phyloP scores from a whole-genome alignment of 1,140 invertebrate genomes.

The Lamellibrachia luymesi region DNA sequence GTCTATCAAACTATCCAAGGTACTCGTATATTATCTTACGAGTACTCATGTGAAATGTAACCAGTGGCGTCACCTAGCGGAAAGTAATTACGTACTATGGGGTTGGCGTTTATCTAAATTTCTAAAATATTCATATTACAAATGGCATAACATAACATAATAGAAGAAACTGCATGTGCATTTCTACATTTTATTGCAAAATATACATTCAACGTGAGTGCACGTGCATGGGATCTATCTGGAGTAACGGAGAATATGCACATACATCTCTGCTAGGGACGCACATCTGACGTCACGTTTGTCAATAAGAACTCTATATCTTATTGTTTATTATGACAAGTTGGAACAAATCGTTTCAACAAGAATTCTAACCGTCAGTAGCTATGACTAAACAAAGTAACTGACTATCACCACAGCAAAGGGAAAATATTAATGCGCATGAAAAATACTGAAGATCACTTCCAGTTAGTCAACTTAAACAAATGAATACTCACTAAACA shows the following conservation, averaged over 20 bases:
- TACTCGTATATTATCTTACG: no score
- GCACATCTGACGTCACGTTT: background rate
- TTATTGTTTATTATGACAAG: background rate
- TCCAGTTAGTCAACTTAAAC: background rate
- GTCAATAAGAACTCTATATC: background rate
- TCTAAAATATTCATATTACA: background rate
- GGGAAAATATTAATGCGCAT: background rate
- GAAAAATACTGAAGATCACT: background rate
- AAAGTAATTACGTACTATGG: no score
- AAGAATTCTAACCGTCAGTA: background rate
- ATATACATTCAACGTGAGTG: background rate
- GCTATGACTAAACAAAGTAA: background rate
- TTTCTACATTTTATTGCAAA: slow-evolving; percentile 6
- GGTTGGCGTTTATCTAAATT: no score
- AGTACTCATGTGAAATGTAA: no score
- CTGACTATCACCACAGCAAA: background rate
- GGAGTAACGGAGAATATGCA: background rate
- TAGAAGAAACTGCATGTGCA: background rate
- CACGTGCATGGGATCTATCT: background rate
- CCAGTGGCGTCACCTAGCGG: no score
- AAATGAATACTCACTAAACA: background rate
- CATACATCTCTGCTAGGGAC: background rate
- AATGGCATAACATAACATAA: background rate
- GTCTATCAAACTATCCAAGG: no score
- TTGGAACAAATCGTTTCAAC: background rate